phyloP scores from a whole-genome alignment of 2,888 invertebrate species.

The Quadriops clusia region DNA sequence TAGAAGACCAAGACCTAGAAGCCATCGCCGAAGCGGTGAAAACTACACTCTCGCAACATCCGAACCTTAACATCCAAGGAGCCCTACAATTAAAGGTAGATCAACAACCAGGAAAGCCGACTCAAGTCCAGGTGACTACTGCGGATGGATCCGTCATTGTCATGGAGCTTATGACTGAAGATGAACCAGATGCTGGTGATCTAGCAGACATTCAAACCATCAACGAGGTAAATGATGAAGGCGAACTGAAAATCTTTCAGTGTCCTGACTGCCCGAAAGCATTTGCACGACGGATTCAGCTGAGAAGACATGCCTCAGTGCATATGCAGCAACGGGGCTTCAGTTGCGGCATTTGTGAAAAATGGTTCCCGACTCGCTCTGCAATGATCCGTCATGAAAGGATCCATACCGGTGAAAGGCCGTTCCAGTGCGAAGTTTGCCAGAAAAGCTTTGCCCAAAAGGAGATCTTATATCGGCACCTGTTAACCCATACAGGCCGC shows the following conservation, averaged over 20 bases:
- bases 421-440: constrained; percentile 44
- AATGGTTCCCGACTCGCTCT: constrained; percentile 54
- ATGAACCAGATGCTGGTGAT: constrained; percentile 21
- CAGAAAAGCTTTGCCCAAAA: constrained; percentile 60
- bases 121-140: constrained; percentile 37
- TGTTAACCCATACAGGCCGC: constrained; percentile 45
- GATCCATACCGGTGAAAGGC: constrained; percentile 51
- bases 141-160: constrained; percentile 39
- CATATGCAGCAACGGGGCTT: constrained; percentile 48
- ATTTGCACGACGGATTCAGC: constrained; percentile 46
- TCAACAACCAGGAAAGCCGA: constrained; percentile 29
- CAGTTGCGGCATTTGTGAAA: constrained; percentile 49
- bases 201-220: constrained; percentile 6
- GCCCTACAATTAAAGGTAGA: constrained; percentile 30
- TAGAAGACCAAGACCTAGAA: constrained; percentile 32
- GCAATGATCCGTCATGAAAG: constrained; percentile 58
- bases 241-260: constrained; percentile 41
- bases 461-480: constrained; percentile 53
- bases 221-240: constrained; percentile 27
- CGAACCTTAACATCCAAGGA: constrained; percentile 27
- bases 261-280: constrained; percentile 52
- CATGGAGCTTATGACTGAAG: constrained; percentile 36
- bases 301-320: constrained; percentile 49
- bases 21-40: constrained; percentile 37
- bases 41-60: constrained; percentile 32